These are phyloP conservation scores for Tenualosa ilisha DNA, from an alignment of 2,797 vertebrate species.

Conservation along the genomic window DNA sequence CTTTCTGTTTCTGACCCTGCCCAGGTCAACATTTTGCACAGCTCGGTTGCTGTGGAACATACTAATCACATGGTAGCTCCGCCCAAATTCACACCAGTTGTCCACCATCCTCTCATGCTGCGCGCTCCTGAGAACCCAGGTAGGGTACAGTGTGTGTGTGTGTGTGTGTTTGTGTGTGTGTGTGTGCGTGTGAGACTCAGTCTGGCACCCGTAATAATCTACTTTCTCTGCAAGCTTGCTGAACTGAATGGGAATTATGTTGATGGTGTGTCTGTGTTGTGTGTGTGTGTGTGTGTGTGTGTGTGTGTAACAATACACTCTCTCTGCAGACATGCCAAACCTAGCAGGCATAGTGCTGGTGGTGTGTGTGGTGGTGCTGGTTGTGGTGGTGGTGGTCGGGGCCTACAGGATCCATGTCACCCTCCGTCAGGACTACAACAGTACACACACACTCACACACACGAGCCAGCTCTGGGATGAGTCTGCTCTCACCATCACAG, in stretches of 20 bases:
- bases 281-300: not conserved
- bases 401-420: constrained; percentile 83
- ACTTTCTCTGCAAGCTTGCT: not conserved
- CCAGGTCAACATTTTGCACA: constrained; percentile 88
- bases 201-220: too few relatives aligned
- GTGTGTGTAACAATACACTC: not conserved
- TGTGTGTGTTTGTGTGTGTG: constrained; percentile 13
- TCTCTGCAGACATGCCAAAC: constrained; percentile 79
- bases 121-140: constrained; percentile 77
- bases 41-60: constrained; percentile 75
- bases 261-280: constrained; percentile 4
- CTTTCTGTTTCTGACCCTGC: constrained; percentile 32
- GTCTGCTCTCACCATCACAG: constrained; percentile 89
- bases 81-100: constrained; percentile 85
- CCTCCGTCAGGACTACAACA: constrained; percentile 77
- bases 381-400: constrained; percentile 85
- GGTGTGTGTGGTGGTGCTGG: constrained; percentile 84
- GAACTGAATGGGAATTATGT: not conserved
- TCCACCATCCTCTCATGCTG: constrained; percentile 76
- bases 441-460: constrained; percentile 75
- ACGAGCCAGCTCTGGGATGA: constrained; percentile 85
- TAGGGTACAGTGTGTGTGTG: constrained; percentile 53
- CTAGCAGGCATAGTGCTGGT: constrained; percentile 83
- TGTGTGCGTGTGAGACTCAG: not conserved
- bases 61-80: constrained; percentile 82